Percentiles rank a stretch among this genome's conserved stretches.
Evolutionary conservation across 2,113 vertebrate species (phyloP).

Genomic region (Plecturocebus donacophilus): DNA sequence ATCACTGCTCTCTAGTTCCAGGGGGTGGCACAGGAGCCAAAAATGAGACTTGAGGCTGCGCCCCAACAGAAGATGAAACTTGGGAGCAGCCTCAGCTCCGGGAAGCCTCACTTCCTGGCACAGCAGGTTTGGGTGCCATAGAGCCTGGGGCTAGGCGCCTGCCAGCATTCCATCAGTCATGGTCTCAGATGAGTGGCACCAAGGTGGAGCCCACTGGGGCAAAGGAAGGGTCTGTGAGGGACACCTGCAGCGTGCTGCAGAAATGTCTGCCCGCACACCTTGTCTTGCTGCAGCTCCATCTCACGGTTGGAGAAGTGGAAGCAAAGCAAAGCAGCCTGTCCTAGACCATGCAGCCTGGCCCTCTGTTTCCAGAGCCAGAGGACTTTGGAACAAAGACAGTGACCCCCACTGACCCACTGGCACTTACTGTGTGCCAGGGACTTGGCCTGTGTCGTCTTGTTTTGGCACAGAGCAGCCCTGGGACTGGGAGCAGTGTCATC

Average conservation of each 20-base stretch:
- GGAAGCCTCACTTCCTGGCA: neutral
- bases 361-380: neutral
- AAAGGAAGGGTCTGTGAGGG: neutral
- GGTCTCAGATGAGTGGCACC: neutral
- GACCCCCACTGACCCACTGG: neutral
- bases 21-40: neutral
- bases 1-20: neutral
- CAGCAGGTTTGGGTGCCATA: neutral
- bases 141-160: rapidly evolving
- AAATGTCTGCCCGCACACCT: neutral
- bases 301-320: neutral
- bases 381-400: neutral
- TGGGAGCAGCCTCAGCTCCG: rapidly evolving
- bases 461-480: neutral
- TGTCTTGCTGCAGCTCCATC: neutral
- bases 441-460: neutral
- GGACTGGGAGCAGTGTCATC: neutral
- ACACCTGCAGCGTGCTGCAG: neutral
- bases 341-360: neutral
- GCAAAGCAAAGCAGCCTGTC: neutral
- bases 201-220: neutral
- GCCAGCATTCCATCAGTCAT: neutral
- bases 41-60: neutral
- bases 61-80: neutral
- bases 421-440: no score